phyloP scores from a whole-genome alignment of 1,140 invertebrate genomes.

The Nylanderia fulva region DNA sequence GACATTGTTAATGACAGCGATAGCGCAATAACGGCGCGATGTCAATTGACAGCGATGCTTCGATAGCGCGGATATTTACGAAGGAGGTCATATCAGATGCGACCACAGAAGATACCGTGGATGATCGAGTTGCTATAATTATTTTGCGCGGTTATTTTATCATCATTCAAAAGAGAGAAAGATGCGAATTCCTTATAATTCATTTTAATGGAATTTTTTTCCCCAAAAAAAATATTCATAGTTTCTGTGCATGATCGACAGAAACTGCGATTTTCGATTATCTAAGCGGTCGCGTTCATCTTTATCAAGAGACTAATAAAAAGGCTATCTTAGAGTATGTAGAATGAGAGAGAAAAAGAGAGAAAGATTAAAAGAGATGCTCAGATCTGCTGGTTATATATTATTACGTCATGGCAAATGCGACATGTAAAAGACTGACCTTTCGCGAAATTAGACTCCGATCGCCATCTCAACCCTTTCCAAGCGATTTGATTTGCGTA shows the following conservation, averaged over 20 bases:
- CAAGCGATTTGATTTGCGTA: conserved; percentile 16
- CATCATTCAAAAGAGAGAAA: not conserved
- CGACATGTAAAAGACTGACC: conserved; percentile 6
- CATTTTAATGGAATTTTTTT: not conserved
- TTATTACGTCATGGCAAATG: conserved; percentile 29
- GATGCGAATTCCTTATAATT: not conserved
- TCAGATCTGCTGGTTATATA: not conserved
- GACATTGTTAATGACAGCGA: conserved; percentile 47
- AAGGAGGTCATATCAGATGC: conserved; percentile 51
- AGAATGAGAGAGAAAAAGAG: no score
- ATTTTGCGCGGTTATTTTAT: not conserved
- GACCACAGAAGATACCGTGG: not conserved
- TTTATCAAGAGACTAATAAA: not conserved
- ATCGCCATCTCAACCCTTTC: not conserved
- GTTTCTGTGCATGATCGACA: not conserved
- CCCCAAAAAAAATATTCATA: not conserved
- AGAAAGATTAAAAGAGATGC: not conserved
- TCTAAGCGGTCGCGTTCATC: no score
- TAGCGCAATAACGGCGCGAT: conserved; percentile 47
- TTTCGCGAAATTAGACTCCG: conserved; percentile 34
- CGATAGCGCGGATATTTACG: conserved; percentile 52
- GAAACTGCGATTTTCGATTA: not conserved
- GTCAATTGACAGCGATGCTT: conserved; percentile 56
- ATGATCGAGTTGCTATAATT: conserved; percentile 15
- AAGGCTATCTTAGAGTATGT: not conserved